Evolutionary conservation across 2,113 vertebrate species (phyloP).

Genomic region (Oceanites oceanicus): DNA sequence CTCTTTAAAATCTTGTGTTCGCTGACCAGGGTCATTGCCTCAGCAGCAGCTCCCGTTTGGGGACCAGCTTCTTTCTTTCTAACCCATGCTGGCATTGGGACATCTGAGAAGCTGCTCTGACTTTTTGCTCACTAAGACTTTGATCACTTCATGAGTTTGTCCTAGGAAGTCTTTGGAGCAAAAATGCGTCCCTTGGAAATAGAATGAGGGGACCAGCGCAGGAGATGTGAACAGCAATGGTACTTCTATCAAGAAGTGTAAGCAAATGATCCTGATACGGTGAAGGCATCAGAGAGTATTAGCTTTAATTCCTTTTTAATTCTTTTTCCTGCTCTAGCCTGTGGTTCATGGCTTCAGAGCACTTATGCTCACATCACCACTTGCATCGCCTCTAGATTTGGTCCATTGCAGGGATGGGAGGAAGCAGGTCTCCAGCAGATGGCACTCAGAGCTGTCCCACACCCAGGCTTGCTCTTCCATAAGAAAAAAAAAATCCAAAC

Average conservation of each 20-base stretch:
- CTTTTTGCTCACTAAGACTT: not conserved
- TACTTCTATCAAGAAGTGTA: not conserved
- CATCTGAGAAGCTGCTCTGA: not conserved
- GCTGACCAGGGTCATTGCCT: not conserved
- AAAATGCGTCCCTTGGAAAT: not conserved
- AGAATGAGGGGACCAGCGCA: not conserved
- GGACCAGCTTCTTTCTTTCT: not conserved
- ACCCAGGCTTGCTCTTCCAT: not conserved
- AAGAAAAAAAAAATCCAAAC: conserved; percentile 29
- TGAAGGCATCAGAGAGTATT: not conserved
- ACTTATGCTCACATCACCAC: not conserved
- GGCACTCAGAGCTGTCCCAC: conserved; percentile 56
- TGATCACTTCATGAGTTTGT: not conserved
- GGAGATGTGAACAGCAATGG: not conserved
- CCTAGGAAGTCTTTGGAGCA: not conserved
- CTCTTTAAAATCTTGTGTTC: not conserved
- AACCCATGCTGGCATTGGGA: not conserved
- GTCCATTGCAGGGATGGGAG: not conserved
- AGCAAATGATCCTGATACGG: not conserved
- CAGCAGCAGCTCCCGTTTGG: not conserved
- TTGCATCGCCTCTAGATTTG: not conserved
- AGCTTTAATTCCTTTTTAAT: not conserved
- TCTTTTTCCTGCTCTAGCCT: not conserved
- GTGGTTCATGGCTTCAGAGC: not conserved
- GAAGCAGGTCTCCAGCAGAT: conserved; percentile 52